These are phyloP conservation scores for Euwallacea fornicatus DNA, from an alignment of 1,140 invertebrate species.

Conservation along the genomic window DNA sequence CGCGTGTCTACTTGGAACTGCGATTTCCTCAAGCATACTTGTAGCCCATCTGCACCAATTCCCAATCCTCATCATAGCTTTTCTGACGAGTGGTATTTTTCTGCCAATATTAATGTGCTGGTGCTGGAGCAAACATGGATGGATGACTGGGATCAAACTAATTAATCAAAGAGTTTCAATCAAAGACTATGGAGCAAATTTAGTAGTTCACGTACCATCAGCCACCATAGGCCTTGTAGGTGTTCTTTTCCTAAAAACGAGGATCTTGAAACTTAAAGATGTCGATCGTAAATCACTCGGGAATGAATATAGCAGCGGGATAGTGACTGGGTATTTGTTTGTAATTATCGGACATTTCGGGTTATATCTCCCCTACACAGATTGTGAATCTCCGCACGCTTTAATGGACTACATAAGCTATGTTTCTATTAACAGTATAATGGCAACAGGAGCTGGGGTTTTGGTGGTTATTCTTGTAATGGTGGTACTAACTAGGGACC, in stretches of 20 bases:
- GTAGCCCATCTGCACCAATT: constrained; percentile 40
- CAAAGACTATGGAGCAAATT: constrained; percentile 41
- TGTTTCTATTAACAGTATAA: constrained; percentile 40
- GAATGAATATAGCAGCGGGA: constrained; percentile 38
- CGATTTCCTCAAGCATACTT: constrained; percentile 41
- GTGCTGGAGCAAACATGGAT: constrained; percentile 43
- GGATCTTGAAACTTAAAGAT: constrained; percentile 41
- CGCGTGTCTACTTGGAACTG: constrained; percentile 39
- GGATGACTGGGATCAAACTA: constrained; percentile 39
- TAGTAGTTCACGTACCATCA: constrained; percentile 40
- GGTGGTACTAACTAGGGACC: constrained; percentile 36
- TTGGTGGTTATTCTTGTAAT: constrained; percentile 35
- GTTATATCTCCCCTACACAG: constrained; percentile 29
- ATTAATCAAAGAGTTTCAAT: constrained; percentile 30
- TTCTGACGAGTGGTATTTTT: constrained; percentile 33
- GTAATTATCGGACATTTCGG: constrained; percentile 41
- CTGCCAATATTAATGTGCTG: constrained; percentile 44
- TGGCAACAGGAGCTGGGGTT: constrained; percentile 40
- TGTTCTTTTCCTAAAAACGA: constrained; percentile 38
- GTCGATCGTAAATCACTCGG: constrained; percentile 40
- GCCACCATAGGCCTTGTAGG: constrained; percentile 38
- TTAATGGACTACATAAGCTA: constrained; percentile 29
- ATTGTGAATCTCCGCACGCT: constrained; percentile 20
- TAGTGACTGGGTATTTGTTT: constrained; percentile 41
- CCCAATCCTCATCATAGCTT: constrained; percentile 31